Evolutionary conservation across 1,140 invertebrate species (phyloP).

Genomic region (Dendrolimus kikuchii): DNA sequence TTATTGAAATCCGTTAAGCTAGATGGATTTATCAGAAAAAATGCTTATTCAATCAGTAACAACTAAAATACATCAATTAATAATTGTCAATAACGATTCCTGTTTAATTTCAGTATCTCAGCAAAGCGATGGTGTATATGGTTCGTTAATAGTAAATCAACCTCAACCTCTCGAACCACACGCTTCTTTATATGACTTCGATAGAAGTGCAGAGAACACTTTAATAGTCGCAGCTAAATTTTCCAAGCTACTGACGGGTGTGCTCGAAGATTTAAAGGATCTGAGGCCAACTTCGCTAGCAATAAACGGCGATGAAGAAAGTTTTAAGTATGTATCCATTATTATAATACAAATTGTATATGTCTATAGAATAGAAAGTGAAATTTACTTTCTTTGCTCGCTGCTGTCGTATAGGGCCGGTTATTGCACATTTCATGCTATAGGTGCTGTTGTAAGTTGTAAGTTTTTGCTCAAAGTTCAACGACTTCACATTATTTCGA

Average conservation of each 20-base stretch:
- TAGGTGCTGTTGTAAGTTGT: too few relatives aligned
- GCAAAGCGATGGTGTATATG: slow-evolving; percentile 85
- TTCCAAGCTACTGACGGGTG: slow-evolving; percentile 38
- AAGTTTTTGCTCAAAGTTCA: too few relatives aligned
- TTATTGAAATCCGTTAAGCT: too few relatives aligned
- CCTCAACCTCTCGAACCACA: slow-evolving; percentile 77
- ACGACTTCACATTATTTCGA: too few relatives aligned
- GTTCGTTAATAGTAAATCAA: slow-evolving; percentile 80
- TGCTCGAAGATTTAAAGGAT: slow-evolving; percentile 31
- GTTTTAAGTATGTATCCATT: slow-evolving; percentile 38
- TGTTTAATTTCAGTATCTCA: slow-evolving; percentile 72
- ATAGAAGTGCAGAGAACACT: slow-evolving; percentile 64
- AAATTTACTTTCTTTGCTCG: too few relatives aligned
- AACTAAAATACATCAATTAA: too few relatives aligned
- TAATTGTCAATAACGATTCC: too few relatives aligned
- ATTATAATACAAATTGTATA: neutral
- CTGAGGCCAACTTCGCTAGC: slow-evolving; percentile 30
- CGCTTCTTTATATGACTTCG: slow-evolving; percentile 78
- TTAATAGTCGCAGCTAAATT: slow-evolving; percentile 46
- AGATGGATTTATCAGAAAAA: too few relatives aligned
- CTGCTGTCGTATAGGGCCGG: too few relatives aligned
- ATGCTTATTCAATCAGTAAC: too few relatives aligned
- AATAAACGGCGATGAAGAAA: slow-evolving; percentile 39
- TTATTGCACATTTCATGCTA: too few relatives aligned
- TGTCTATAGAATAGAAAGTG: neutral